Conservation (phyloP, 2,888 invertebrate species). For the Ctena decussata region DNA sequence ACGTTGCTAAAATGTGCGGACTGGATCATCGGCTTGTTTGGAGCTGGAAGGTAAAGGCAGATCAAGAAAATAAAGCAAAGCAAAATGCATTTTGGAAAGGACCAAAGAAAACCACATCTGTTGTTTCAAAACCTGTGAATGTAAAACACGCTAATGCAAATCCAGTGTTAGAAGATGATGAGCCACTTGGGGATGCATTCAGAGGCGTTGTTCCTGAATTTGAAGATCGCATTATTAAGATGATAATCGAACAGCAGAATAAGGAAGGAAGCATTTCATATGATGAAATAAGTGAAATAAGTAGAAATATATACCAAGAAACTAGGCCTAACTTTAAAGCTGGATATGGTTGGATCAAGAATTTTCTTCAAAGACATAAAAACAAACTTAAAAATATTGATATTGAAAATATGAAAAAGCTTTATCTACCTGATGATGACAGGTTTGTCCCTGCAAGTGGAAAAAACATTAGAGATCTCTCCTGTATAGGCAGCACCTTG, state of each 20-base stretch:
- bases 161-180: background rate
- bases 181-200: slow-evolving; percentile 28
- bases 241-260: slow-evolving; percentile 51
- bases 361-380: slow-evolving; percentile 58
- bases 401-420: slow-evolving; percentile 63
- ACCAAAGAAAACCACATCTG: background rate
- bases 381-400: slow-evolving; percentile 51
- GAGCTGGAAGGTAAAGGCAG: slow-evolving; percentile 7
- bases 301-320: slow-evolving; percentile 57
- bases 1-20: slow-evolving; percentile 1
- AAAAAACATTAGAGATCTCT: background rate
- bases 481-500: background rate
- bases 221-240: slow-evolving; percentile 55
- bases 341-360: slow-evolving; percentile 63
- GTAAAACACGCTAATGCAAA: background rate
- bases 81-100: slow-evolving; percentile 10
- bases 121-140: background rate
- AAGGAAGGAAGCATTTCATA: slow-evolving; percentile 64
- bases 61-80: background rate
- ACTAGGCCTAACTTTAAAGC: slow-evolving; percentile 63
- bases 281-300: slow-evolving; percentile 63
- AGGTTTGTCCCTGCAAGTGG: background rate
- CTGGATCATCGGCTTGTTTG: background rate
- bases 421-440: slow-evolving; percentile 61
- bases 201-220: slow-evolving; percentile 62